Base-by-base conservation (phyloP, 2,888 invertebrate genomes). In the Epistrophella euchroma region DNA sequence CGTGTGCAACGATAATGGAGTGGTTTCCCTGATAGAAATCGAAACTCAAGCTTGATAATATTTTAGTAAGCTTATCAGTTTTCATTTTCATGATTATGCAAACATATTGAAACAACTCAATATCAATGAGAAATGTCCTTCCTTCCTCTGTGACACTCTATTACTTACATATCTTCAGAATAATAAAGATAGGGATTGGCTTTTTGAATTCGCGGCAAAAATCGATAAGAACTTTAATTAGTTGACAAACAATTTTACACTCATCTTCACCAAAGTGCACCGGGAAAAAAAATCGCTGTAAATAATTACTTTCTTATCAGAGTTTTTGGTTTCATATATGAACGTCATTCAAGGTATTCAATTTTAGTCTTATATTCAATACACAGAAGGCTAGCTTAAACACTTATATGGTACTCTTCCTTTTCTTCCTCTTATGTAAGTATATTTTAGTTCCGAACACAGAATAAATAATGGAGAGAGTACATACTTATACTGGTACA, bases 251-350 rank as follows among this genome's bases (percentile, higher is more conserved):
- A 86, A 56, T 82, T 82, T 86, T 77, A 78, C 77, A 82, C 86
- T 74, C 82, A 86, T 82, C 86, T 86, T 77, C 62, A 62, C 47
- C 52, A 62, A 86, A 86, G 73, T 86, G 82, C 86, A 86, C n/a
- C 22, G 58, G 50, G 45, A 56, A 72, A 76, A 70, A 58, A 17
- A 56, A 40, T 70, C 62, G 13, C 17, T 9, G 25, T 79, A 70
- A 70, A 82, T 56, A 62, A 40, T 40, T 28, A 47, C 73, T 43
- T 68, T 32, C 43, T 79, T 84, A 81, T 81, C 75, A 50, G 43
- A 17, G 35, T 64, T 25, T 55, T 15, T 35, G 28, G 19, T 28
- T 28, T 4, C 4, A 28, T n/a, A n/a, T n/a, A 4, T 56, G 3
- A 62, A 43, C 52, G 13, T 43, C 22, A 50, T 60, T 70, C 55